Conservation (phyloP, 2,888 invertebrate species). For the Lycaena phlaeas region DNA sequence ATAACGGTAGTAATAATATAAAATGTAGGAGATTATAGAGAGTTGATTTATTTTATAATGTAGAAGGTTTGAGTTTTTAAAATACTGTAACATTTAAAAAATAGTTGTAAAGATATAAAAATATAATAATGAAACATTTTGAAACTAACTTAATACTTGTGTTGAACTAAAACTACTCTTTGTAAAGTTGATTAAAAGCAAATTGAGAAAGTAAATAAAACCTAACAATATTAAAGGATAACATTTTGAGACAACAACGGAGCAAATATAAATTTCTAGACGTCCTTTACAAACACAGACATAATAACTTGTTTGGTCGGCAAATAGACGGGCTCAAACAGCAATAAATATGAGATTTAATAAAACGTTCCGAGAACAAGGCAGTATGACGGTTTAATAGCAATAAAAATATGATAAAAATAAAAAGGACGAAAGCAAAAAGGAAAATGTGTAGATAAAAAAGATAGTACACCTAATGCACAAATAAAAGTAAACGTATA, state of each 20-base stretch:
- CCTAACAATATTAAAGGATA: neutral
- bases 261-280: neutral
- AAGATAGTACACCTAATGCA: constrained; percentile 9
- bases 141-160: too few relatives aligned
- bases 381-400: constrained; percentile 4
- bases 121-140: too few relatives aligned
- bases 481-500: constrained; percentile 9
- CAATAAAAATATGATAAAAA: constrained; percentile 8
- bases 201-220: neutral
- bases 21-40: too few relatives aligned
- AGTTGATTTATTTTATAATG: too few relatives aligned
- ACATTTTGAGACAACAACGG: neutral
- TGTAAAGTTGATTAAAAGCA: too few relatives aligned
- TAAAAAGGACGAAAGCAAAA: constrained; percentile 6
- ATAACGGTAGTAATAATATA: too few relatives aligned
- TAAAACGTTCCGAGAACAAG: constrained; percentile 3
- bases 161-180: too few relatives aligned
- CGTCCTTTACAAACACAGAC: neutral
- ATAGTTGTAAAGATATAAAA: too few relatives aligned
- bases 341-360: constrained; percentile 8
- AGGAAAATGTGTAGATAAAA: neutral
- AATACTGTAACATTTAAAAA: too few relatives aligned
- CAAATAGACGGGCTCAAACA: constrained; percentile 3
- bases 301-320: constrained; percentile 4
- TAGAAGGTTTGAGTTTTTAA: too few relatives aligned